Base-by-base conservation (phyloP, 2,888 invertebrate genomes). In the Zele albiditarsus region DNA sequence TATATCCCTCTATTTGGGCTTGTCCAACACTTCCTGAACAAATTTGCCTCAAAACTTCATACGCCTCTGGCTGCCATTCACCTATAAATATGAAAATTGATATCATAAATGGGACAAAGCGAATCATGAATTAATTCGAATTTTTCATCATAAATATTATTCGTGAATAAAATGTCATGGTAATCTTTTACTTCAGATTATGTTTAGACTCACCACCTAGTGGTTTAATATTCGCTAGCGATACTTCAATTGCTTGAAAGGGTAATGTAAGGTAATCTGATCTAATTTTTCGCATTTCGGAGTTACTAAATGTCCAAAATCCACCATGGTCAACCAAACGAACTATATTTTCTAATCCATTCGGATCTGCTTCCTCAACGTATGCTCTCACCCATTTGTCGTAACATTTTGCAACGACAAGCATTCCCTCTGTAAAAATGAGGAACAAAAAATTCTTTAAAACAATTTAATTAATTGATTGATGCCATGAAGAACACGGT, bases 241-340 rank as follows among this genome's bases (percentile, higher is more conserved):
- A 93, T 88, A 98, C 97, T 91, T 99, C 99, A 67, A 96, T 95
- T 75, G 98, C 97, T 93, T 99, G 98, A 93, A 99, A 99, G 71
- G 99, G 99, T 89, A 98, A 91, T 75, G 94, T 92, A 92, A 98
- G 94, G 89, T 97, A 98, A 90, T 99, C 98, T 72, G 94, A 94
- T 84, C 97, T 93, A 82, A 99, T 98, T 91, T 98, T 98, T 87
- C 96, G 94, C 86, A 99, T 92, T 81, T 93, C 92, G 73, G 93
- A 91, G 82, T 94, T 94, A 83, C 94, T 93, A 73, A 98, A 92
- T 76, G 93, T 93, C 85, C 94, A 93, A 89, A 95, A 99, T 69
- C 99, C 99, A 67, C 99, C 99, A 85, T 97, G 97, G 91, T 99
- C 99, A 69, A 99, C 94, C 88, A 97, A 94, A 90, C 95, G 95